Percentiles rank a stretch among this genome's conserved stretches.
These are phyloP conservation scores for Micropoecilia bifurca DNA, from an alignment of 2,797 vertebrate species.

Conservation along the genomic window DNA sequence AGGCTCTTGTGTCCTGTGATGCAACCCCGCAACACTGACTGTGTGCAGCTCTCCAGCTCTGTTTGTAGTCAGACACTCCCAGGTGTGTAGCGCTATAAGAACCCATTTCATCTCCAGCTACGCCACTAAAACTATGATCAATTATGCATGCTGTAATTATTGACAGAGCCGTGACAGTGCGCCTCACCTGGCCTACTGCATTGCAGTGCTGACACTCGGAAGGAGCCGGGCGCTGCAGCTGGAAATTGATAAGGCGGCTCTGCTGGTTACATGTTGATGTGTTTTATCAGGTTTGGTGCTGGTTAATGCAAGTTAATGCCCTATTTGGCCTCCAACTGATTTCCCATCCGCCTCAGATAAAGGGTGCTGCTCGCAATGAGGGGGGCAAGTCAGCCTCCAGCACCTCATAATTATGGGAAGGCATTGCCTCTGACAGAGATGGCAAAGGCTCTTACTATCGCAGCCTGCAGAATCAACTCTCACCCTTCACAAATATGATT, in stretches of 20 bases:
- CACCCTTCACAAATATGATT: conserved; percentile 62
- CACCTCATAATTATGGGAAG: conserved; percentile 41
- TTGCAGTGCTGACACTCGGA: conserved; percentile 66
- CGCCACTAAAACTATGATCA: conserved; percentile 61
- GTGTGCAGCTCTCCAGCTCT: conserved; percentile 18
- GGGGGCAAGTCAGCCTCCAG: conserved; percentile 17
- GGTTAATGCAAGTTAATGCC: conserved; percentile 33
- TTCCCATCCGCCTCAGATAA: conserved; percentile 39
- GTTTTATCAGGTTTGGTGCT: conserved; percentile 36
- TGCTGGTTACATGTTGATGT: conserved; percentile 31
- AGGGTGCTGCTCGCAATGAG: conserved; percentile 20
- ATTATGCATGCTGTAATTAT: conserved; percentile 80
- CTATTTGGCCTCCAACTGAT: conserved; percentile 42
- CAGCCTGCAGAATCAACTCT: conserved; percentile 44
- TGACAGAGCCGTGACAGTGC: conserved; percentile 67
- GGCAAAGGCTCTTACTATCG: conserved; percentile 20
- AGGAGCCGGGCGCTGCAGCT: conserved; percentile 48
- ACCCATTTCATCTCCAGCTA: conserved; percentile 56
- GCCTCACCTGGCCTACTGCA: conserved; percentile 69
- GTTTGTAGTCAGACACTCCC: conserved; percentile 32
- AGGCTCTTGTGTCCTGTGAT: conserved; percentile 42
- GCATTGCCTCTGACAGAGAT: conserved; percentile 22
- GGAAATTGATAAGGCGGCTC: conserved; percentile 47
- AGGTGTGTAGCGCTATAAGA: conserved; percentile 47
- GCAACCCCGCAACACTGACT: conserved; percentile 51